A percentile compares a stretch with the other conserved stretches of the same genome.
Conservation (phyloP, 1,140 invertebrate genomes). For the Sesamia nonagrioides region DNA sequence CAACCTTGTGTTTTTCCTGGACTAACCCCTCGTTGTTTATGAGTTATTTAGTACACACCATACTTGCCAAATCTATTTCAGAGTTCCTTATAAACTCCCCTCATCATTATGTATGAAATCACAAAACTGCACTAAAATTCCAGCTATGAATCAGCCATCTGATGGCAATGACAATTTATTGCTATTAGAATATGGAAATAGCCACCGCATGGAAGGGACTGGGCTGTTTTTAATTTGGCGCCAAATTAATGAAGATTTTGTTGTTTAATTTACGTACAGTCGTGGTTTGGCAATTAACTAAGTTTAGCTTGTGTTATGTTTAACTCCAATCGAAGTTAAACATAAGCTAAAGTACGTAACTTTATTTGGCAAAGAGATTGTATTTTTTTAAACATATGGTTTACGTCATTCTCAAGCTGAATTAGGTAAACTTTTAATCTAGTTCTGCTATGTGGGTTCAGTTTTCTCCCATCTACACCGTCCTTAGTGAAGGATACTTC, state of each 20-base stretch:
- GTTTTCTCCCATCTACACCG: background rate
- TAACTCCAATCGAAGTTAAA: no score
- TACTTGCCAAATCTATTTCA: background rate
- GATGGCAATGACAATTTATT: constrained; percentile 73
- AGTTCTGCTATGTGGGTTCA: background rate
- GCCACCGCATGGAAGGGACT: constrained; percentile 72
- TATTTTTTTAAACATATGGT: background rate
- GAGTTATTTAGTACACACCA: background rate
- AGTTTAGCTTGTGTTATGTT: background rate
- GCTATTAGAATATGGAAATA: constrained; percentile 81
- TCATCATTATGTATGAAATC: constrained; percentile 11
- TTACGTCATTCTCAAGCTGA: background rate
- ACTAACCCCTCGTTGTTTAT: background rate
- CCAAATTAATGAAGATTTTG: constrained; percentile 81
- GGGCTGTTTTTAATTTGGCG: constrained; percentile 80
- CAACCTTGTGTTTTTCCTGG: no score
- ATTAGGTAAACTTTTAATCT: constrained; percentile 12
- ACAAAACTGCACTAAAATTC: constrained; percentile 44
- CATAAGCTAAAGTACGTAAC: no score
- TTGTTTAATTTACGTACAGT: constrained; percentile 58
- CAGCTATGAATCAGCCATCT: constrained; percentile 55
- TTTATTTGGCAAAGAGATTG: background rate
- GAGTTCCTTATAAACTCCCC: background rate
- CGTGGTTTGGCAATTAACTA: constrained; percentile 2
- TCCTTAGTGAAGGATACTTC: constrained; percentile 12